A percentile compares a stretch with the other conserved stretches of the same genome.
Conservation (phyloP, 2,888 invertebrate genomes). For the Troides helena region DNA sequence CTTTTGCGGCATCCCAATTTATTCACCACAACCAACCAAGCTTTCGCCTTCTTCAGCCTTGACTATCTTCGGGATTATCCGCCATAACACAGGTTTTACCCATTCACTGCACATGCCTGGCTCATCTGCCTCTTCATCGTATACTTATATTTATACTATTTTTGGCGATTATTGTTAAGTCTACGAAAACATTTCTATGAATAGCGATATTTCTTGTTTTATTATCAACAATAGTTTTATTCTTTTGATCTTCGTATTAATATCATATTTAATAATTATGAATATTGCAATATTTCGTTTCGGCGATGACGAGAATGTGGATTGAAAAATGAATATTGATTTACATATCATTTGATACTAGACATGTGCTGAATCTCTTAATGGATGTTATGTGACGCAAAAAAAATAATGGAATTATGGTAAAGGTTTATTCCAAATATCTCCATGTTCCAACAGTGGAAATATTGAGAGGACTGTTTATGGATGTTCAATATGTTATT, state of each 20-base stretch:
- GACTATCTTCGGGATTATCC: too few species aligned
- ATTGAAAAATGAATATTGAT: conserved; percentile 12
- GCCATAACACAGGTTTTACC: too few species aligned
- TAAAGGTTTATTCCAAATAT: not conserved
- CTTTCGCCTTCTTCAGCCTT: too few species aligned
- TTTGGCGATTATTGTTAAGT: not conserved
- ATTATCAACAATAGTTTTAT: conserved; percentile 2
- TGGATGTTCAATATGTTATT: too few species aligned
- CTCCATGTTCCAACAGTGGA: not conserved
- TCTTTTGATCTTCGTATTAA: not conserved
- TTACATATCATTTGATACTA: conserved; percentile 25
- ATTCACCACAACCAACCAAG: too few species aligned
- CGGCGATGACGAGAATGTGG: not conserved
- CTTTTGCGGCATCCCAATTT: too few species aligned
- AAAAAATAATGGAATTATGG: not conserved
- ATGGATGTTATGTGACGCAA: not conserved
- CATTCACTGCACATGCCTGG: too few species aligned
- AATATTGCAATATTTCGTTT: not conserved
- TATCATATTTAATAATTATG: not conserved
- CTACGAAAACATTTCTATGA: too few species aligned
- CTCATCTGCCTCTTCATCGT: too few species aligned
- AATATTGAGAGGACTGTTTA: not conserved
- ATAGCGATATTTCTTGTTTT: not conserved
- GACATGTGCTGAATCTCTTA: not conserved
- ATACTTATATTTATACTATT: not conserved